Evolutionary conservation across 2,888 invertebrate species (phyloP).

Genomic region (Nemoura dubitans): DNA sequence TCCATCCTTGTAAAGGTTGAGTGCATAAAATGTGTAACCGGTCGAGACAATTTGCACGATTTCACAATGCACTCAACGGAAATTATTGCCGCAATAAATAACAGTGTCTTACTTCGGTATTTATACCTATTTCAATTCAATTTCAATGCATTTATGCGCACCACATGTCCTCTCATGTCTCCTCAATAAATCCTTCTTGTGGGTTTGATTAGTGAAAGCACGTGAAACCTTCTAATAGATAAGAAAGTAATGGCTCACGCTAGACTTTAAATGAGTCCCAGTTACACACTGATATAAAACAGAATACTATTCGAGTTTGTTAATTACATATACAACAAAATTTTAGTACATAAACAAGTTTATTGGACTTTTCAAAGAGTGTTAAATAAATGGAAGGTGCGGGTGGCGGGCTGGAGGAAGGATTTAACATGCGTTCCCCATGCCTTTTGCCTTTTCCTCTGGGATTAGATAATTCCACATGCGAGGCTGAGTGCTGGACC

Average conservation of each 20-base stretch:
- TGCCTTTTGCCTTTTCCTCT: background rate
- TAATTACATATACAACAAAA: background rate
- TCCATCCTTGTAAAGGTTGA: background rate
- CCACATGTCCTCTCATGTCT: background rate
- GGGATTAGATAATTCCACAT: constrained; percentile 7
- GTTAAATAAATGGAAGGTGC: background rate
- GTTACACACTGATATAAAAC: background rate
- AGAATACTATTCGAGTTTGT: background rate
- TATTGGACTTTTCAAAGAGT: background rate
- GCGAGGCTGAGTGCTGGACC: background rate
- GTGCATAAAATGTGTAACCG: background rate
- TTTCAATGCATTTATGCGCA: background rate
- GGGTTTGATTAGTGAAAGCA: background rate
- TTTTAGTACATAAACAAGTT: background rate
- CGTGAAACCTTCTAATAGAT: background rate
- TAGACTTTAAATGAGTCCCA: background rate
- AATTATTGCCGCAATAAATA: background rate
- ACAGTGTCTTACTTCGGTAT: too few species aligned
- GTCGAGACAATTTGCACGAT: background rate
- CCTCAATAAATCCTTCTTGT: background rate
- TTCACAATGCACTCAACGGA: background rate
- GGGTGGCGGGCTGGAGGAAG: background rate
- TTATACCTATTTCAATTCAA: background rate
- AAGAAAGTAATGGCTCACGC: background rate
- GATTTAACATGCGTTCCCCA: background rate